Percentiles rank a stretch among this genome's conserved stretches.
phyloP scores from a whole-genome alignment of 2,888 invertebrate species.

The Phalera bucephala region DNA sequence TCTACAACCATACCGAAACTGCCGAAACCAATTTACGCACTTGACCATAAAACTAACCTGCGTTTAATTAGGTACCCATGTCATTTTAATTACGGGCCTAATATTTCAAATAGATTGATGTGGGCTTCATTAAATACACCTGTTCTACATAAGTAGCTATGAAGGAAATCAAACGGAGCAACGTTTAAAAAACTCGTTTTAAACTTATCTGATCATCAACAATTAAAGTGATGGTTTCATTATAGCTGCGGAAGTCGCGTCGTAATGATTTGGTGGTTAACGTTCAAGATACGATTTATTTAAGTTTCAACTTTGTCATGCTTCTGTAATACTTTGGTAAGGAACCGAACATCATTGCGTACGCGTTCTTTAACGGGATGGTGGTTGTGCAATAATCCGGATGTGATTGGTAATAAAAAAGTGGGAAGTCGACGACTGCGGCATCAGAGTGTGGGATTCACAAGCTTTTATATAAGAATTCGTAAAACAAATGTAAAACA shows the following conservation, averaged over 20 bases:
- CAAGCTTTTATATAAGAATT: conserved; percentile 40
- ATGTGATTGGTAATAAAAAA: conserved; percentile 23
- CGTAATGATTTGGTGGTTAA: conserved; percentile 13
- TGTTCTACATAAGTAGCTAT: neutral
- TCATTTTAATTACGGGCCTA: too few species aligned
- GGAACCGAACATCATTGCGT: conserved; percentile 9
- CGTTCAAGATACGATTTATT: conserved; percentile 9
- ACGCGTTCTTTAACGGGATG: conserved; percentile 14
- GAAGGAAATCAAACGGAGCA: neutral
- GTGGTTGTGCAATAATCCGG: conserved; percentile 25
- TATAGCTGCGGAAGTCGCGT: conserved; percentile 7
- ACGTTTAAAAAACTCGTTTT: neutral
- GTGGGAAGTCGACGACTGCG: conserved; percentile 21
- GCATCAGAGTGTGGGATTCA: conserved; percentile 34
- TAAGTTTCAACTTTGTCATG: conserved; percentile 12
- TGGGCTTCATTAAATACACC: conserved; percentile 4
- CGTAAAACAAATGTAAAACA: conserved; percentile 35
- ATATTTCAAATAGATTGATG: too few species aligned
- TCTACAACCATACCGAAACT: too few species aligned
- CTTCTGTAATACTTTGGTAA: conserved; percentile 12
- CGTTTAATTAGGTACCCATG: too few species aligned
- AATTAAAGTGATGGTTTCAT: neutral
- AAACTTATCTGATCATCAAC: neutral
- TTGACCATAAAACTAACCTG: conserved; percentile 39
- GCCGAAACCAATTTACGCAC: too few species aligned